Percentiles rank a stretch among this genome's conserved stretches.
These are phyloP conservation scores for Illadopsis cleaveri DNA, from an alignment of 2,113 vertebrate species.

Conservation along the genomic window DNA sequence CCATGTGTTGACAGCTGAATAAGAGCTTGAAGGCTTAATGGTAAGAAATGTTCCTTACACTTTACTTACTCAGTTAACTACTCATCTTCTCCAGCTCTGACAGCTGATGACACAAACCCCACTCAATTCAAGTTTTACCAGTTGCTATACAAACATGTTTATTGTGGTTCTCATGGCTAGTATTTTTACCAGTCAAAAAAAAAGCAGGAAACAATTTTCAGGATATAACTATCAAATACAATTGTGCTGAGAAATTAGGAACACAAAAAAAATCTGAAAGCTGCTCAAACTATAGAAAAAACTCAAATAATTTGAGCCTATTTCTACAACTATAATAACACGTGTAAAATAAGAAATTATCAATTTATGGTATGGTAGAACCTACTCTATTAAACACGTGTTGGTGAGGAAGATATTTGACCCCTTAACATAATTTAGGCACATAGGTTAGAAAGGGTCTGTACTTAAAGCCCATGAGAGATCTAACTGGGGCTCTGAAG, in stretches of 20 bases:
- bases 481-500: background rate
- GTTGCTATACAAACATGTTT: background rate
- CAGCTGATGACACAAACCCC: conserved; percentile 47
- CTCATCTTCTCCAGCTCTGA: conserved; percentile 75
- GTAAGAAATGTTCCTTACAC: conserved; percentile 79
- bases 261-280: background rate
- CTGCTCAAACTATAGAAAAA: background rate
- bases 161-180: background rate
- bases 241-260: background rate
- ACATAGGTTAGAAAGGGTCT: background rate
- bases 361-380: background rate
- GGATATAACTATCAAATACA: background rate
- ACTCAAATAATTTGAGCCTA: background rate
- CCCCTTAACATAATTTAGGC: background rate
- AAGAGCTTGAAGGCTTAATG: conserved; percentile 85
- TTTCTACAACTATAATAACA: background rate
- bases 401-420: background rate
- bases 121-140: background rate
- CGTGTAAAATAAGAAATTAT: background rate
- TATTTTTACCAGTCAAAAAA: background rate
- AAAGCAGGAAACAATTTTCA: background rate
- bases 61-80: conserved; percentile 76
- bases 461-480: background rate
- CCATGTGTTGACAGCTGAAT: conserved; percentile 90
- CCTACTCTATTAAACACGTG: background rate